A percentile compares a stretch with the other conserved stretches of the same genome.
phyloP scores from a whole-genome alignment of 2,113 vertebrate species.

The Willisornis vidua region DNA sequence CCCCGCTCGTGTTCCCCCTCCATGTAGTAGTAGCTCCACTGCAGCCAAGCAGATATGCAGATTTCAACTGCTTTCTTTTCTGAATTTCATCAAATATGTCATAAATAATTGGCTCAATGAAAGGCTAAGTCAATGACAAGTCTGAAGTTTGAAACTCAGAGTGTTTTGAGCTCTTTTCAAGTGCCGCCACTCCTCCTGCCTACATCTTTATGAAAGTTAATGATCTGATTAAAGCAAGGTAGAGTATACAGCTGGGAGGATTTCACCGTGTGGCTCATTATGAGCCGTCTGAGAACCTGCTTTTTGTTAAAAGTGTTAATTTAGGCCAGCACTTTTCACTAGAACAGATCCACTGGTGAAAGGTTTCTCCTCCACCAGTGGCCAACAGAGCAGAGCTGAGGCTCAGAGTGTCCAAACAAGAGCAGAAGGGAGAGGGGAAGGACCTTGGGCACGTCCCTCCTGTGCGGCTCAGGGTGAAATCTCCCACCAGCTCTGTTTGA shows the following conservation, averaged over 20 bases:
- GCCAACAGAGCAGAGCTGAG: background rate
- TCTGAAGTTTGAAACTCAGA: constrained; percentile 52
- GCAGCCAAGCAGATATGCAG: constrained; percentile 47
- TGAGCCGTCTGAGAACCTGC: background rate
- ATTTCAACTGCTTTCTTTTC: constrained; percentile 24
- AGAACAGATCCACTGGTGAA: accelerated
- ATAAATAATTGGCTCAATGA: constrained; percentile 63
- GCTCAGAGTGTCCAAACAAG: background rate
- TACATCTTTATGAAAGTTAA: constrained; percentile 54
- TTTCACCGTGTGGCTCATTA: background rate
- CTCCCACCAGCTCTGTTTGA: background rate
- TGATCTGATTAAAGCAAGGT: constrained; percentile 52
- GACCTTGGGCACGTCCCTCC: accelerated
- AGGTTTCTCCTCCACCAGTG: background rate
- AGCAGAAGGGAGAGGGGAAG: background rate
- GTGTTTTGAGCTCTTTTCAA: constrained; percentile 63
- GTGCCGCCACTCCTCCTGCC: constrained; percentile 63
- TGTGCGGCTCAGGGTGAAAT: background rate
- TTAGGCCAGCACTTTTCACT: background rate
- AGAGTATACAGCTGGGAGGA: constrained; percentile 24
- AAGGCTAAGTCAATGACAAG: constrained; percentile 66
- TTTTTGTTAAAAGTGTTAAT: background rate
- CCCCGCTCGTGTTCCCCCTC: background rate
- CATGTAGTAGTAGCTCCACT: background rate
- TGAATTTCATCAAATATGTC: constrained; percentile 61